Evolutionary conservation across 2,797 vertebrate species (phyloP), one percentile per base, ranked within the genome.

Genomic region (Silurus lanzhouensis): DNA sequence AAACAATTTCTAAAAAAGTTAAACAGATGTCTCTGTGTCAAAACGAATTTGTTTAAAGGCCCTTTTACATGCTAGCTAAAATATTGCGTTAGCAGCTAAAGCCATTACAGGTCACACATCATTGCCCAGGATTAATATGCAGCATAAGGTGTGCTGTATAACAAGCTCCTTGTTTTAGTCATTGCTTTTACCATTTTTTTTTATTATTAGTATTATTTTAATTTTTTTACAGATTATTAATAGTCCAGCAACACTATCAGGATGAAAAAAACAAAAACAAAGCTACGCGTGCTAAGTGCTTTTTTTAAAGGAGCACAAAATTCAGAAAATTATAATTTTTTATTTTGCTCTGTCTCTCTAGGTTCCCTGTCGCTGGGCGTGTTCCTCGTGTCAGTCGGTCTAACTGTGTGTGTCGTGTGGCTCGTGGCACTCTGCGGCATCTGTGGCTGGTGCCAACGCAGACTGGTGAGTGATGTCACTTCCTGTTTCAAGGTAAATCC

Each of bases 361-460:
- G 98, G 97, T 93, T 95, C 96, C 48, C 95, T 97, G 89, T 97
- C 97, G 92, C 96, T 98, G 83, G 97, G 97, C 89, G 97, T 98
- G 86, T 94, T 99, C 92, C 96, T 99, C 91, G 96, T 99, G 89
- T 99, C 98, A 90, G 95, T 97, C 91, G 96, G 97, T 89, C 95
- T 97, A 92, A 96, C 97, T 89, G 92, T 99, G 90, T 99, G 98
- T 95, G 95, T 96, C 89, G 95, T 98, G 83, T 96, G 97, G 96
- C 97, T 98, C 90, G 96, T 99, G 85, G 96, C 97, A 85, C 96
- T 99, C 87, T 99, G 98, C 87, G 98, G 98, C 87, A 95, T 99
- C 95, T 99, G 98, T 94, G 97, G 98, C 92, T 99, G 98, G 98
- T 99, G 98, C 95, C 98, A 99, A 89, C 97, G 97, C 90, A 99